Evolutionary conservation across 64 coral and sea anemone genomes (phyloP), one percentile per base, ranked within the genome.

Genomic region (Montipora cactus): DNA sequence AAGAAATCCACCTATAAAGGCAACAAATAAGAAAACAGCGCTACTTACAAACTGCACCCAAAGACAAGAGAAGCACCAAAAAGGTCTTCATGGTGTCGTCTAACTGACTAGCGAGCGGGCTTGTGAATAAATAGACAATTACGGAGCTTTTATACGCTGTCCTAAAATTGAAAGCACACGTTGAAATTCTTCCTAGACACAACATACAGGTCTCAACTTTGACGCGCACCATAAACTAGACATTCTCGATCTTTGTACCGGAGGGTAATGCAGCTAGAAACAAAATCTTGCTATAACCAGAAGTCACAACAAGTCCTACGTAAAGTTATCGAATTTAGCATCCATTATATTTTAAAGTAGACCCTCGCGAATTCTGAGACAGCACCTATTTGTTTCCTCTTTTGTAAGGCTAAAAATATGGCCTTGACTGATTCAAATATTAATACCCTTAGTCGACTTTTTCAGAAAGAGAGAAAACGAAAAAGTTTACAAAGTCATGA

Each of bases 21-120:
- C 14, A 61, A 59, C 7, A 19, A 75, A 5, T 7, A 44, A n/a
- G 8, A 37, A 59, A 46, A 12, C 44, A 5, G 47, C n/a, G 19
- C 5, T 83, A 81, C 89, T 72, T 82, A 91, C 89, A 57, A 74
- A 67, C 71, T 37, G 80, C 48, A 3, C 78, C 49, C 3, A 83
- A 66, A 15, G 80, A 19, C 20, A 91, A 61, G n/a, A 91, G 71
- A 58, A 91, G 74, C 22, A 91, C 79, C 49, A 19, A 44, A 49
- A 91, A 82, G 44, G 68, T 22, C 73, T 72, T 91, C 89, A 81
- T 91, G 20, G 72, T 91, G 79, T 11, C n/a, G 16, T 4, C 4
- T 48, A 0, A 28, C 37, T 37, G 37, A 13, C 44, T 66, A 6
- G 25, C 57, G 48, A 67, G 1, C 23, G 16, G 67, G 18, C 18